Evolutionary conservation across 2,888 invertebrate species (phyloP).

Genomic region (Pyrgus malvae): DNA sequence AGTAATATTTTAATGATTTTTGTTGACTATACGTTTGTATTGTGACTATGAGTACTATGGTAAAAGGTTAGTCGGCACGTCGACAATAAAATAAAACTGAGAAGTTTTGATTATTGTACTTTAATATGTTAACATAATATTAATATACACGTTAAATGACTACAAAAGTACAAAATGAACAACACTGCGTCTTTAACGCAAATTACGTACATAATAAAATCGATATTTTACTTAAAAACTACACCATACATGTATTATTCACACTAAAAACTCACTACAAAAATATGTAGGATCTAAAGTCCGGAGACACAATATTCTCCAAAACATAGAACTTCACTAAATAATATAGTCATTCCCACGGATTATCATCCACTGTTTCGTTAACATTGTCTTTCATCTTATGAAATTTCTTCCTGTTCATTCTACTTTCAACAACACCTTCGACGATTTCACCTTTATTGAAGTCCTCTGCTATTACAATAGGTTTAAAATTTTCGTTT

Average conservation of each 20-base stretch:
- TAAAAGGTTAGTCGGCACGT: no score
- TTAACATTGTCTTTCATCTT: slow-evolving; percentile 61
- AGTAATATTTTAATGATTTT: no score
- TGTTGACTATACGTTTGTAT: no score
- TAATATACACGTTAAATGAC: no score
- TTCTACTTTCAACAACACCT: slow-evolving; percentile 55
- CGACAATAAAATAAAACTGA: no score
- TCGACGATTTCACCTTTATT: slow-evolving; percentile 72
- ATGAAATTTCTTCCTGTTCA: slow-evolving; percentile 55
- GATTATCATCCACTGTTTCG: slow-evolving; percentile 66
- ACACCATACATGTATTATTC: background rate
- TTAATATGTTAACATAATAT: no score
- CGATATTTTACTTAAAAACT: no score
- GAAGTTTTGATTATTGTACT: no score
- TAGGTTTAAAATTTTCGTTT: slow-evolving; percentile 29
- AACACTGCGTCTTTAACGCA: no score
- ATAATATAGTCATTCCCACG: slow-evolving; percentile 79
- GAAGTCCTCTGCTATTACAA: slow-evolving; percentile 60
- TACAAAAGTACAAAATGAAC: no score
- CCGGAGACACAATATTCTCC: slow-evolving; percentile 64
- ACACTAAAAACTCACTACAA: background rate
- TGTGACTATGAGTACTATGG: no score
- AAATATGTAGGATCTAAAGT: slow-evolving; percentile 65
- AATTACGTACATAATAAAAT: no score
- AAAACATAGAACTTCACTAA: slow-evolving; percentile 67